Conservation (phyloP, 1,140 invertebrate species). For the Monochamus saltuarius region DNA sequence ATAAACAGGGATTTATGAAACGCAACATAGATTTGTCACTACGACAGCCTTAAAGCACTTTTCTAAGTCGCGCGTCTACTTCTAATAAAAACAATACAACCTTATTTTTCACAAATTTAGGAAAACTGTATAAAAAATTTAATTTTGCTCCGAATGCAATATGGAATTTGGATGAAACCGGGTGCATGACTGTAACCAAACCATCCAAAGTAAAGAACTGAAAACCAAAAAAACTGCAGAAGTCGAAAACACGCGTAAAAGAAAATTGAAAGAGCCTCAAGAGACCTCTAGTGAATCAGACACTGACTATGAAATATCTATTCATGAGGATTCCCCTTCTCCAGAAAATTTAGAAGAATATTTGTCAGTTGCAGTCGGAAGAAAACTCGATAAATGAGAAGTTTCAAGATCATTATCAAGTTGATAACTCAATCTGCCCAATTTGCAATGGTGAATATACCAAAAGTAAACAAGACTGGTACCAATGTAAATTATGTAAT, state of each 20-base stretch:
- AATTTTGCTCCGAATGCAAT: constrained; percentile 45
- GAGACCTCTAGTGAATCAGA: background rate
- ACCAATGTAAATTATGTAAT: constrained; percentile 1
- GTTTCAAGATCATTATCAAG: background rate
- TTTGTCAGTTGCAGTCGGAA: background rate
- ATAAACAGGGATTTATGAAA: constrained; percentile 23
- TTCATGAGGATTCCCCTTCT: too few relatives aligned
- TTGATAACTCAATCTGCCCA: constrained; percentile 1
- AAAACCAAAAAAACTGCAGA: constrained; percentile 49
- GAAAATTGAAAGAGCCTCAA: background rate
- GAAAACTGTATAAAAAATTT: constrained; percentile 39
- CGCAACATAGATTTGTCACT: constrained; percentile 16
- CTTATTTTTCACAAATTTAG: constrained; percentile 50
- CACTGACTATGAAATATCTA: too few relatives aligned
- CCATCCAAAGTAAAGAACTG: constrained; percentile 49
- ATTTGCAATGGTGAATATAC: constrained; percentile 8
- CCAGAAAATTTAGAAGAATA: constrained; percentile 1
- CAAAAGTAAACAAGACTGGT: constrained; percentile 4
- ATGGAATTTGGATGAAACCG: constrained; percentile 54
- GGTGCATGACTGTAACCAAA: constrained; percentile 53
- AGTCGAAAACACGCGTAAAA: background rate
- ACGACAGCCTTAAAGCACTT: constrained; percentile 21
- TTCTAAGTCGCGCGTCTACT: constrained; percentile 17
- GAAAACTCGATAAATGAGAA: background rate
- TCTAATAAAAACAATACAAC: constrained; percentile 49